These are phyloP conservation scores for Macroglossus sobrinus DNA, from an alignment of 2,113 vertebrate species.

Conservation along the genomic window DNA sequence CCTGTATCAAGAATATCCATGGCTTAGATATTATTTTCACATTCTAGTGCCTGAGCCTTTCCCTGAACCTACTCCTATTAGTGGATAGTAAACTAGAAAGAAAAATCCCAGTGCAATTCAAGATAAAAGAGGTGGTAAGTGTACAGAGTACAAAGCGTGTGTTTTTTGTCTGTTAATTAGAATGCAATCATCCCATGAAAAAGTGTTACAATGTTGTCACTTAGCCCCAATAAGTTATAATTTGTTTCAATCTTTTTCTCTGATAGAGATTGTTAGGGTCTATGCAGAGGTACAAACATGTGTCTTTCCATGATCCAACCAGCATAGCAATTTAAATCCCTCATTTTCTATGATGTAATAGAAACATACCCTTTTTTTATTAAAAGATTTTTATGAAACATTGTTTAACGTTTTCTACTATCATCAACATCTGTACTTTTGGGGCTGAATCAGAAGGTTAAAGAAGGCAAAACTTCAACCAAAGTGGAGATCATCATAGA, in stretches of 20 bases:
- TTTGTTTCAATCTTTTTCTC: not conserved
- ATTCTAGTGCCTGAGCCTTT: not conserved
- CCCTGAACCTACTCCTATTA: fast-evolving
- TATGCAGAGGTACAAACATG: not conserved
- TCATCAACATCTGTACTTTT: not conserved
- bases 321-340: not conserved
- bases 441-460: not conserved
- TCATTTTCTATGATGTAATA: not conserved
- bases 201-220: not conserved
- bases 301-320: not conserved
- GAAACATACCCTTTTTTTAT: not conserved
- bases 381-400: not conserved
- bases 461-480: not conserved
- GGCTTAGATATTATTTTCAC: not conserved
- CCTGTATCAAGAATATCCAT: not conserved
- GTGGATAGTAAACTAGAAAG: not conserved
- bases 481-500: not conserved
- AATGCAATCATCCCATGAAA: not conserved
- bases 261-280: not conserved
- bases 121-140: conserved; percentile 30
- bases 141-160: not conserved
- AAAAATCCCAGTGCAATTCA: not conserved
- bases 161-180: not conserved
- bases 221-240: not conserved
- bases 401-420: not conserved